A percentile compares a stretch with the other conserved stretches of the same genome.
phyloP scores from a whole-genome alignment of 30 jellyfish, hydroid and myxozoan species.

The Mastigias papua region DNA sequence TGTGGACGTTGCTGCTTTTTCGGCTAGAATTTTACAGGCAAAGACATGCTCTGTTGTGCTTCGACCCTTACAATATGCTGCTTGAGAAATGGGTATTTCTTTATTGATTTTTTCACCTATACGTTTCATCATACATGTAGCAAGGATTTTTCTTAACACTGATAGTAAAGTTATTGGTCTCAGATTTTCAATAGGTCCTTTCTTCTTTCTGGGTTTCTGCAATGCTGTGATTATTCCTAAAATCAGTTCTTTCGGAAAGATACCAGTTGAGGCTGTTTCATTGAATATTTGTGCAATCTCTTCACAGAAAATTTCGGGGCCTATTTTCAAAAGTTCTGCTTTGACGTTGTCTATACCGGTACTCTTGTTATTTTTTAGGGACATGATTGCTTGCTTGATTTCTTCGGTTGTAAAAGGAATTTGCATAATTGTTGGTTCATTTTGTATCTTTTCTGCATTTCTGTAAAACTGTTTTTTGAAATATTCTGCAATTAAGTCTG shows the following conservation, averaged over 20 bases:
- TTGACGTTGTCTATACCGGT: constrained; percentile 4
- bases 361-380: constrained; percentile 9
- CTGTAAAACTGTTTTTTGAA: constrained; percentile 36
- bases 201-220: not conserved
- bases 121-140: not conserved
- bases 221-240: not conserved
- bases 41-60: not conserved
- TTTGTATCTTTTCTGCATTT: constrained; percentile 16
- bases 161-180: not conserved
- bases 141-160: not conserved
- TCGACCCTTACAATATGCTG: not conserved
- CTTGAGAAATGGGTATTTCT: not conserved
- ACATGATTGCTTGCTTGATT: constrained; percentile 4
- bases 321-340: constrained; percentile 22
- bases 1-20: not conserved
- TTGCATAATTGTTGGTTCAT: constrained; percentile 37
- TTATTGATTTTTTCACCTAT: not conserved
- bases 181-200: not conserved
- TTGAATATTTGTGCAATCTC: constrained; percentile 22
- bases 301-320: constrained; percentile 7
- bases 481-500: constrained; percentile 16
- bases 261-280: constrained; percentile 14
- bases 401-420: constrained; percentile 32
- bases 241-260: not conserved
- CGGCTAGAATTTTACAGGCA: not conserved